Conservation (phyloP, 2,113 vertebrate genomes). For the Seriola dumerili region DNA sequence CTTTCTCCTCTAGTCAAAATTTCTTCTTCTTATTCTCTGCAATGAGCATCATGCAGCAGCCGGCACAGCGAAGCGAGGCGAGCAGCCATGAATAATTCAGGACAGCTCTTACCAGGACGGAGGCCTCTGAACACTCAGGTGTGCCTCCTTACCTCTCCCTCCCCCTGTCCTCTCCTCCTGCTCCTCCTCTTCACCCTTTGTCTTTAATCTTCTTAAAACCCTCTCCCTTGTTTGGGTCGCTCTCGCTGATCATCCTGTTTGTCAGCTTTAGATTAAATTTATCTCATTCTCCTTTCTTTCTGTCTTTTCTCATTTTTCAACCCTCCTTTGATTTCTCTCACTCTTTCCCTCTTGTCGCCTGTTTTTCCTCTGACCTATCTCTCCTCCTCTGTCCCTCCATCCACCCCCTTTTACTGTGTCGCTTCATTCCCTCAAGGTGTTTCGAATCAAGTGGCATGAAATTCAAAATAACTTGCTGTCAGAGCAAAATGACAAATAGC, state of each 20-base stretch:
- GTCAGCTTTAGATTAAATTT: conserved; percentile 9
- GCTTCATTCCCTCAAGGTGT: not conserved
- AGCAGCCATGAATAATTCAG: conserved; percentile 71
- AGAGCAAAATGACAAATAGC: not conserved
- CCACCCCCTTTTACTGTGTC: not conserved
- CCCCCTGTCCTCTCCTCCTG: not conserved
- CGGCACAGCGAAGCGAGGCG: conserved; percentile 34
- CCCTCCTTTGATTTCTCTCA: not conserved
- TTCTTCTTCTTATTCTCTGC: conserved; percentile 41
- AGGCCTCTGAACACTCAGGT: conserved; percentile 53
- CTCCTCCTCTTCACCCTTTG: not conserved
- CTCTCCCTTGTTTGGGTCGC: not conserved
- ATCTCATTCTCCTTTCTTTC: not conserved
- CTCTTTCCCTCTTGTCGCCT: not conserved
- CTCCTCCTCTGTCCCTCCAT: not conserved
- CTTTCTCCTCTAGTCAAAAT: not conserved
- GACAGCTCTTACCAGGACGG: conserved; percentile 34
- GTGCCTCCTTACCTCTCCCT: conserved; percentile 27
- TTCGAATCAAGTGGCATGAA: conserved; percentile 11
- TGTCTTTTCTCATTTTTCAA: not conserved
- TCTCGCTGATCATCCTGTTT: conserved; percentile 15
- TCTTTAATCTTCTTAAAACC: conserved; percentile 28
- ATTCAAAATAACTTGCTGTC: conserved; percentile 14
- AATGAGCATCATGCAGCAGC: conserved; percentile 29
- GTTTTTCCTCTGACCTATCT: not conserved